Percentiles rank a stretch among this genome's conserved stretches.
Conservation (phyloP, 2,888 invertebrate genomes). For the Drosophila crucigera region DNA sequence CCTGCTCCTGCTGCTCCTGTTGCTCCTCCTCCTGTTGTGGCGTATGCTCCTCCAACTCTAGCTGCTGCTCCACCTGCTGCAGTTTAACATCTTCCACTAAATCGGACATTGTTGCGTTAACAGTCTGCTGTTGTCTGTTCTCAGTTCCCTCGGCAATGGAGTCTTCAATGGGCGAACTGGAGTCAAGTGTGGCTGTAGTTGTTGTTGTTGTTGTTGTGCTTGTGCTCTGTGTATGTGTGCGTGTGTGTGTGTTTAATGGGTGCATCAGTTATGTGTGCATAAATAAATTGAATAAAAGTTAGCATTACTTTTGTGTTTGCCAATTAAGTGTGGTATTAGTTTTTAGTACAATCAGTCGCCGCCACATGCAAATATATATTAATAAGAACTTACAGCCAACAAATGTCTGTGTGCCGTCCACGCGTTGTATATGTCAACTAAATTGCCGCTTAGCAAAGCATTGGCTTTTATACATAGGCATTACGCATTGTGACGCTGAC, state of each 20-base stretch:
- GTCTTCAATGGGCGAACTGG: constrained; percentile 53
- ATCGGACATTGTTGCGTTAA: constrained; percentile 48
- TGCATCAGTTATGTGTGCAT: constrained; percentile 41
- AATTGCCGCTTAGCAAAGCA: constrained; percentile 29
- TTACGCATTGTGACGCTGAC: constrained; percentile 16
- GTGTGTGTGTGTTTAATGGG: constrained; percentile 25
- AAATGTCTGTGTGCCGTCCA: neutral
- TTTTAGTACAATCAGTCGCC: constrained; percentile 42
- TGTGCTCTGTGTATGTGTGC: constrained; percentile 57
- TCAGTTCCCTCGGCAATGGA: constrained; percentile 73
- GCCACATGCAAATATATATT: constrained; percentile 46
- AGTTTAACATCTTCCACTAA: constrained; percentile 44
- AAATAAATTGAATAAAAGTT: constrained; percentile 68
- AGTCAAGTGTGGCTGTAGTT: constrained; percentile 51
- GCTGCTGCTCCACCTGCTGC: constrained; percentile 36
- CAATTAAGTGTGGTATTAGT: constrained; percentile 35
- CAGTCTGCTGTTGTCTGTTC: constrained; percentile 47
- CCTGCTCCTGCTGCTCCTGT: constrained; percentile 24
- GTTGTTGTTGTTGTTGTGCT: constrained; percentile 32
- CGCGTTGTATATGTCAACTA: constrained; percentile 29
- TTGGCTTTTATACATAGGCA: constrained; percentile 37
- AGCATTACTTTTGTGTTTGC: constrained; percentile 56
- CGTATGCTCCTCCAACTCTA: constrained; percentile 15
- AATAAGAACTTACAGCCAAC: constrained; percentile 50
- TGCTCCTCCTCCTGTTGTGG: constrained; percentile 18